phyloP scores from a whole-genome alignment of 1,140 invertebrate genomes.

The Solenopsis invicta region DNA sequence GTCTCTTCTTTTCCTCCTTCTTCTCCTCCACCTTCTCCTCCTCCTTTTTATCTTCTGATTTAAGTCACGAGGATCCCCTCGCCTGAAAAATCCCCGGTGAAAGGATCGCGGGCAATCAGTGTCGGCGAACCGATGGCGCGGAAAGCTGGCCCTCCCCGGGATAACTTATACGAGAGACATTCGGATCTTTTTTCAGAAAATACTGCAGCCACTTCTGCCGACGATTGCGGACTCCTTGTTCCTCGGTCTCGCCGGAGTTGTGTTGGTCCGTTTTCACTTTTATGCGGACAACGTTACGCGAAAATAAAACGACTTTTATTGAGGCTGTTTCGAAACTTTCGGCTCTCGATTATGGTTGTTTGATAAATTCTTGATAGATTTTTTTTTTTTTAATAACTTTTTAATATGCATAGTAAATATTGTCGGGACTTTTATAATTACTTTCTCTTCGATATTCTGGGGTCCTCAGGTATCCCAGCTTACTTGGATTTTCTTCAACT shows the following conservation, averaged over 20 bases:
- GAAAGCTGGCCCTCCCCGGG: constrained; percentile 52
- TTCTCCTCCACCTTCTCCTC: neutral
- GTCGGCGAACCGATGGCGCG: constrained; percentile 59
- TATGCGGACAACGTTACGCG: neutral
- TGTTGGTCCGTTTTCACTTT: constrained; percentile 27
- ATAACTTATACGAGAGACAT: constrained; percentile 56
- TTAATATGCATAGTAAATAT: neutral
- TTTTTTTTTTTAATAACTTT: neutral
- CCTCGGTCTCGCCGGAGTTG: neutral
- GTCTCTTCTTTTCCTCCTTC: neutral
- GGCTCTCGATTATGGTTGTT: neutral
- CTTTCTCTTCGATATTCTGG: too few species aligned
- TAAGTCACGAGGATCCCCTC: constrained; percentile 57
- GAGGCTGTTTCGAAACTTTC: neutral
- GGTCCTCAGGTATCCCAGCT: too few species aligned
- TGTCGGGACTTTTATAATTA: too few species aligned
- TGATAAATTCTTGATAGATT: neutral
- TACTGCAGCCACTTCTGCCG: constrained; percentile 51
- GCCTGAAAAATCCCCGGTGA: constrained; percentile 56
- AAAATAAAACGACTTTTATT: constrained; percentile 11
- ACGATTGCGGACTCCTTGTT: constrained; percentile 22
- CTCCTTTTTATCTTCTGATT: constrained; percentile 60
- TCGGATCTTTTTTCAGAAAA: constrained; percentile 60
- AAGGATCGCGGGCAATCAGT: constrained; percentile 63
- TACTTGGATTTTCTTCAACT: too few species aligned